Percentiles rank a stretch among this genome's conserved stretches.
phyloP scores from a whole-genome alignment of 2,888 invertebrate genomes.

The Hirtodrosophila confusa region DNA sequence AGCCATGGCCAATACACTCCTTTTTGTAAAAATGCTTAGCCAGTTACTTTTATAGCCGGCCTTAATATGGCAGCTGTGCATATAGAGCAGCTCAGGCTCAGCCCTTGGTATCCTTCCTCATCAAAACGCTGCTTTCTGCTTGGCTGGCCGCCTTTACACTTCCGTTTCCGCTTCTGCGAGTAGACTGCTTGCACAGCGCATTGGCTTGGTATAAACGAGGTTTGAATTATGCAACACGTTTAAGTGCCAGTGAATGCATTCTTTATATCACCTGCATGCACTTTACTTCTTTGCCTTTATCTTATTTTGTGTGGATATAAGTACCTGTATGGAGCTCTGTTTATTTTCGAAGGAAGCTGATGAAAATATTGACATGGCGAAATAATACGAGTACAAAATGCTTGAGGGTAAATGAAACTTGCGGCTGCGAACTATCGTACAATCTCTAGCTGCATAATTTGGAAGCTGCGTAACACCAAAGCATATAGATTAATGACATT shows the following conservation, averaged over 20 bases:
- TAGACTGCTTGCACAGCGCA: conserved; percentile 47
- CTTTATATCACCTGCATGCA: conserved; percentile 36
- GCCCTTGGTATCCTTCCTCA: conserved; percentile 18
- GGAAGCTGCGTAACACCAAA: too few species aligned
- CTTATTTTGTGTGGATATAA: not conserved
- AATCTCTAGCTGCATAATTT: too few species aligned
- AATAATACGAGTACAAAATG: conserved; percentile 21
- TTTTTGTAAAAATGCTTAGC: conserved; percentile 12
- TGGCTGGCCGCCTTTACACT: conserved; percentile 52
- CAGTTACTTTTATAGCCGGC: conserved; percentile 28
- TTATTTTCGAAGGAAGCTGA: conserved; percentile 27
- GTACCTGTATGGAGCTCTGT: conserved; percentile 6
- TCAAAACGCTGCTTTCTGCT: conserved; percentile 38
- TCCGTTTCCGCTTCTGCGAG: conserved; percentile 50
- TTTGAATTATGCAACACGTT: conserved; percentile 73
- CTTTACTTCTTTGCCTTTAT: conserved; percentile 1
- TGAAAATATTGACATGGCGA: conserved; percentile 46
- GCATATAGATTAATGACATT: too few species aligned
- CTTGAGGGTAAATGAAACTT: not conserved
- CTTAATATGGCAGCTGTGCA: conserved; percentile 47
- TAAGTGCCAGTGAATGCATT: conserved; percentile 65
- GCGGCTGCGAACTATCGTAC: too few species aligned
- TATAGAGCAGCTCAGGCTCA: conserved; percentile 24
- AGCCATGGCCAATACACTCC: conserved; percentile 13
- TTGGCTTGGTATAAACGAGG: conserved; percentile 67